phyloP scores from a whole-genome alignment of 2,888 invertebrate species.

The Eupeodes luniger region DNA sequence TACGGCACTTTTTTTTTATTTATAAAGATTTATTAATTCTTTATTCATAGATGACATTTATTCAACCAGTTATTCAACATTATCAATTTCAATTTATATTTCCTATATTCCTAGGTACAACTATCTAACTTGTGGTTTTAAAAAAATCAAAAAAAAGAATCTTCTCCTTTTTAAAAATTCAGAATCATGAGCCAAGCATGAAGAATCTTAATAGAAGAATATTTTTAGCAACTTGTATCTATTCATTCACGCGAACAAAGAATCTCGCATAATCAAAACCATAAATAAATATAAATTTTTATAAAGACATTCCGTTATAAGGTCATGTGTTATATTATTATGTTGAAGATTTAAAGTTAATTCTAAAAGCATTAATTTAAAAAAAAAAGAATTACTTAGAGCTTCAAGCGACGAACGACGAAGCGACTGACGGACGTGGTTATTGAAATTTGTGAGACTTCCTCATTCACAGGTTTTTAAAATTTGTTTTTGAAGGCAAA shows the following conservation, averaged over 20 bases:
- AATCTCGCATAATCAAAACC: conserved; percentile 18
- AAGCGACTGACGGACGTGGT: not conserved
- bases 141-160: not conserved
- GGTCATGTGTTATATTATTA: conserved; percentile 2
- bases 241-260: conserved; percentile 10
- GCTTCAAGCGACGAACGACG: not conserved
- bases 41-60: not conserved
- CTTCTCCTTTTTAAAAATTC: not conserved
- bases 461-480: conserved; percentile 19
- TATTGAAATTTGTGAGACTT: conserved; percentile 4
- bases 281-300: conserved; percentile 1
- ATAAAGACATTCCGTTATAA: conserved; percentile 16
- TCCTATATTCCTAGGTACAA: not conserved
- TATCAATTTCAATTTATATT: conserved; percentile 1
- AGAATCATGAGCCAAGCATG: not conserved
- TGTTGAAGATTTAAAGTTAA: not conserved
- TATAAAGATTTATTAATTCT: not conserved
- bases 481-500: not conserved
- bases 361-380: not conserved
- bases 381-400: conserved; percentile 1
- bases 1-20: not conserved
- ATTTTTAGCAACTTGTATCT: not conserved
- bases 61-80: conserved; percentile 21
- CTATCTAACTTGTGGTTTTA: conserved; percentile 10
- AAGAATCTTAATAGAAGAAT: not conserved